Conservation (phyloP, 1,140 invertebrate species). For the Apolygus lucorum region DNA sequence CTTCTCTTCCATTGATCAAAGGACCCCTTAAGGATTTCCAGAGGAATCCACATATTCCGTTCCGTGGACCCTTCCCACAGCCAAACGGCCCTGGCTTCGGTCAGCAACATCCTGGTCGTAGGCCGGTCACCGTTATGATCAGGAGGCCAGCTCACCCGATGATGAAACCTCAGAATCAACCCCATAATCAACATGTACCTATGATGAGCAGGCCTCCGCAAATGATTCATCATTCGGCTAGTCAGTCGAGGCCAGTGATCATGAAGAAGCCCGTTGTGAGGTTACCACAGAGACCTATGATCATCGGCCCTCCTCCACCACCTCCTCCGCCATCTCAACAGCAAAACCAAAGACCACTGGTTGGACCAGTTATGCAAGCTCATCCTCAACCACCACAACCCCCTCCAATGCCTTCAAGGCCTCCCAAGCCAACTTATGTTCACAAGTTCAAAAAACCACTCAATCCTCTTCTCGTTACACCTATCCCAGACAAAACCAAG, state of each 20-base stretch:
- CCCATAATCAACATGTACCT: conserved; percentile 4
- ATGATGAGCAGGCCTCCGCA: conserved; percentile 24
- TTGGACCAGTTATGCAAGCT: not conserved
- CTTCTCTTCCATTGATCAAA: not conserved
- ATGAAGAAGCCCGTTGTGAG: conserved; percentile 31
- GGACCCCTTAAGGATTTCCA: not conserved
- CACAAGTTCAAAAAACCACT: conserved; percentile 25
- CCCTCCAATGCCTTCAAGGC: conserved; percentile 4
- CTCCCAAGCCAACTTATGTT: conserved; percentile 19
- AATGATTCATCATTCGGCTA: conserved; percentile 18
- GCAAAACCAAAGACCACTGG: not conserved
- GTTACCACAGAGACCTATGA: conserved; percentile 24
- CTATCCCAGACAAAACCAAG: conserved; percentile 25
- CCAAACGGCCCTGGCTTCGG: not conserved
- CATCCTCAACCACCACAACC: conserved; percentile 6
- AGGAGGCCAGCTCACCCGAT: conserved; percentile 20
- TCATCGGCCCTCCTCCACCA: conserved; percentile 13
- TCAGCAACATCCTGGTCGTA: not conserved
- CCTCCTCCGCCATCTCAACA: not conserved
- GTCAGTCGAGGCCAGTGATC: conserved; percentile 25
- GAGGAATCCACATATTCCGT: not conserved
- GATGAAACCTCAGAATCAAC: conserved; percentile 22
- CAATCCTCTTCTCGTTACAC: not conserved
- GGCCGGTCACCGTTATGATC: conserved; percentile 1
- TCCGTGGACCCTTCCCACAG: not conserved